These are phyloP conservation scores for Diadophis punctatus DNA, from an alignment of 2,113 vertebrate species.

Conservation along the genomic window DNA sequence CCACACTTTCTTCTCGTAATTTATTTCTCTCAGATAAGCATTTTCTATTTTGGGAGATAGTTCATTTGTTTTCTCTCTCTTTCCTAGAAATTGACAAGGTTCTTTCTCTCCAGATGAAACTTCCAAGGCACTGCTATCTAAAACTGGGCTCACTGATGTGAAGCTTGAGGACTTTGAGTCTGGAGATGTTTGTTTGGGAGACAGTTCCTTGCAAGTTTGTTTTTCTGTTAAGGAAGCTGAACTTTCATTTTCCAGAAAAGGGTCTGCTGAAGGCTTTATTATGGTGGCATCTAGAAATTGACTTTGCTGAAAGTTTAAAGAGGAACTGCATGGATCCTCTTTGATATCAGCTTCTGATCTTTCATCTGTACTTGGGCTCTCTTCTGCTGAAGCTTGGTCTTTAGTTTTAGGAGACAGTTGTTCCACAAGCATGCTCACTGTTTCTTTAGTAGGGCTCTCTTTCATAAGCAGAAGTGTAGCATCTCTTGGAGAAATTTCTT, in stretches of 20 bases:
- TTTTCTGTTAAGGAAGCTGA: slow-evolving; percentile 54
- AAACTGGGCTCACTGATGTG: slow-evolving; percentile 27
- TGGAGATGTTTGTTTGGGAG: slow-evolving; percentile 38
- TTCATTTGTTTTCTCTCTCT: neutral
- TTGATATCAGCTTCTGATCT: slow-evolving; percentile 28
- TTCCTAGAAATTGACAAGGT: slow-evolving; percentile 37
- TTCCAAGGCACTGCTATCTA: slow-evolving; percentile 23
- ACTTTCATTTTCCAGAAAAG: slow-evolving; percentile 50
- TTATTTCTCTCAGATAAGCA: slow-evolving; percentile 63
- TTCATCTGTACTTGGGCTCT: slow-evolving; percentile 5
- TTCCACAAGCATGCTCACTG: neutral
- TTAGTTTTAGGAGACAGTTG: slow-evolving; percentile 35
- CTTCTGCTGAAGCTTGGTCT: slow-evolving; percentile 29
- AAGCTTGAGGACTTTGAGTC: slow-evolving; percentile 45
- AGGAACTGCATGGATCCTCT: slow-evolving; percentile 29
- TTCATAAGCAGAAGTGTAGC: slow-evolving; percentile 3
- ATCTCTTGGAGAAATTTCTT: neutral
- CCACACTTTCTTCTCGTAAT: slow-evolving; percentile 77
- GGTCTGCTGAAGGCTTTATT: slow-evolving; percentile 35
- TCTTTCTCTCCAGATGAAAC: slow-evolving; percentile 17
- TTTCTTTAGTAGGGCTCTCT: slow-evolving; percentile 12
- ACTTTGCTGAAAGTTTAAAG: slow-evolving; percentile 45
- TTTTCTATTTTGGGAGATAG: slow-evolving; percentile 65
- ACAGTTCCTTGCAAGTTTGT: slow-evolving; percentile 23
- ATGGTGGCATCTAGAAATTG: slow-evolving; percentile 41